Evolutionary conservation across 2,888 invertebrate genomes (phyloP), one percentile per base, ranked within the genome.

Genomic region (Chouioia cunea): DNA sequence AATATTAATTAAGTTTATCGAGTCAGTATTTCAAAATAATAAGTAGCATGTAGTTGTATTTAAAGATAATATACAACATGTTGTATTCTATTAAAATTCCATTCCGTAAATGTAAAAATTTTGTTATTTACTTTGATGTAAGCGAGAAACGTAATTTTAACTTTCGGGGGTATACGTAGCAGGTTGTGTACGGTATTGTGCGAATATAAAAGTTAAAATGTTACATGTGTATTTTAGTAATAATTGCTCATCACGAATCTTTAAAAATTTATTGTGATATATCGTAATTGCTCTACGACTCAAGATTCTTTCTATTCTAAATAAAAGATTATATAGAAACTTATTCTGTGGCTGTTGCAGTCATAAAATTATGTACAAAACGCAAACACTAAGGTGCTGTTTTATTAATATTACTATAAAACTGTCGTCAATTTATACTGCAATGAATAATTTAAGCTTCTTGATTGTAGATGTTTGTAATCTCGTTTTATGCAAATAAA

Each of bases 401-500:
- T 53, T 54, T 57, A 14, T 43, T 4, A 57, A 48, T 18, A 62
- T 22, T 63, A 54, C 6, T 14, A 64, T 15, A 60, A 54, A 50
- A 44, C 22, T 36, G 57, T n/a, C n/a, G n/a, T 71, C 48, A 62
- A 66, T 71, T 71, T 57, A 14, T 48, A 71, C 27, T 43, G 59
- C 60, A 52, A 15, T 46, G n/a, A 16, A 47, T 66, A 57, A 57
- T 22, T 50, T 63, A 58, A 58, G 60, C 60, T 66, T 60, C 14
- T 27, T n/a, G 36, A 54, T 23, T 57, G 4, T 70, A 62, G 54
- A 54, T 44, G 48, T 56, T 50, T 64, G 64, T 60, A 65, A 48
- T 65, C 18, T 48, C 23, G 20, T 58, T 60, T 70, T 67, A 59
- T 50, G 20, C 48, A 59, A 72, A 60, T 65, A 73, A 69, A 70